A percentile compares a stretch with the other conserved stretches of the same genome.
phyloP scores from a whole-genome alignment of 1,140 invertebrate genomes.

The Drosophila ananassae region DNA sequence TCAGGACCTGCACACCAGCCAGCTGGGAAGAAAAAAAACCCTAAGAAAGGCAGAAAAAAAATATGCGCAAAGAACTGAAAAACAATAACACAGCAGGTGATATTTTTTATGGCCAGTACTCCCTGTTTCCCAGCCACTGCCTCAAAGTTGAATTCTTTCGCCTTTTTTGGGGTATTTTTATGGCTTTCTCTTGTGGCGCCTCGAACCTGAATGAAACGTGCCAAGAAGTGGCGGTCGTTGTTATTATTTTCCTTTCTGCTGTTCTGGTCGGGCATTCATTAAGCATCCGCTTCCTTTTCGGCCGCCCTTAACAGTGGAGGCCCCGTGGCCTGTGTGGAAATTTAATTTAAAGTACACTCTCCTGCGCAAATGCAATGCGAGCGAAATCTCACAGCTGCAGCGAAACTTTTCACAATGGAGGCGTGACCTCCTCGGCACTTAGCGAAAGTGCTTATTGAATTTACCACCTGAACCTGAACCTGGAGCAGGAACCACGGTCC shows the following conservation, averaged over 20 bases:
- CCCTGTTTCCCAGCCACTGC: constrained; percentile 8
- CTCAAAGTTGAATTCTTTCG: constrained; percentile 7
- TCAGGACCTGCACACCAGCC: background rate
- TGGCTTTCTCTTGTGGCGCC: constrained; percentile 39
- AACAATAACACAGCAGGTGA: constrained; percentile 80
- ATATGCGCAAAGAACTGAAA: constrained; percentile 36
- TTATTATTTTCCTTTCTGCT: constrained; percentile 31
- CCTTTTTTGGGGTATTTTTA: constrained; percentile 23
- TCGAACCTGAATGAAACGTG: constrained; percentile 50
- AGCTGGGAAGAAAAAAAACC: background rate
- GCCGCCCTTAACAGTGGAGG: constrained; percentile 8
- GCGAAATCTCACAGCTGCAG: constrained; percentile 27
- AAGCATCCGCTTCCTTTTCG: constrained; percentile 24
- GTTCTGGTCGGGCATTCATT: constrained; percentile 55
- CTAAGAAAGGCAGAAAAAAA: constrained; percentile 17
- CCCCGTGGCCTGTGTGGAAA: constrained; percentile 20
- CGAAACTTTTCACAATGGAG: constrained; percentile 35
- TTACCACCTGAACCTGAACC: constrained; percentile 31
- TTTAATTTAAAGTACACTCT: constrained; percentile 58
- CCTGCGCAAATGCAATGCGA: constrained; percentile 28
- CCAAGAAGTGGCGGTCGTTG: constrained; percentile 35
- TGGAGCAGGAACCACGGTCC: background rate
- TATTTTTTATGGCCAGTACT: constrained; percentile 57
- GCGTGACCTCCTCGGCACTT: constrained; percentile 39
- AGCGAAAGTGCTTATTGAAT: constrained; percentile 48